Conservation (phyloP, 2,888 invertebrate species). For the Flexamia atlantica region DNA sequence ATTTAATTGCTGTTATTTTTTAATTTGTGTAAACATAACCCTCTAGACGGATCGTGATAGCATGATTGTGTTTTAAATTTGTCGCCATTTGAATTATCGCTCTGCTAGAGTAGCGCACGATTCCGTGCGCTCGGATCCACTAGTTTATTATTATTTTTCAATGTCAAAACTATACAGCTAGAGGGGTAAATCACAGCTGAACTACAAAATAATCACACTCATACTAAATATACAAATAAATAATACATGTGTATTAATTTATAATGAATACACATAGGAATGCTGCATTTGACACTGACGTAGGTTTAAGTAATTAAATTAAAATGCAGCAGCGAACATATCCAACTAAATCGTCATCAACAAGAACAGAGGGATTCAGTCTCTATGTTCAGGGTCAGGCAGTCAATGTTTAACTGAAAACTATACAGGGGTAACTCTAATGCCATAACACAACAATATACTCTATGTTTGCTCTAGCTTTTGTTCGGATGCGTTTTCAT, state of each 20-base stretch:
- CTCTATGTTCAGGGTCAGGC: constrained; percentile 56
- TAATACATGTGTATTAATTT: constrained; percentile 24
- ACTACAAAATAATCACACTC: constrained; percentile 65
- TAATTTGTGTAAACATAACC: no score
- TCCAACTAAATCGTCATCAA: constrained; percentile 9
- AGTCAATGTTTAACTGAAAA: constrained; percentile 58
- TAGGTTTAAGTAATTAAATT: constrained; percentile 16
- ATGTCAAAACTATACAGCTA: constrained; percentile 68
- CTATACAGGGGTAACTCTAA: constrained; percentile 58
- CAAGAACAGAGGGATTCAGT: constrained; percentile 47
- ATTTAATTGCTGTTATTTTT: no score
- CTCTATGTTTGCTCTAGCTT: constrained; percentile 58
- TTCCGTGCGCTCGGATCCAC: no score
- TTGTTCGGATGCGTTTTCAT: constrained; percentile 32
- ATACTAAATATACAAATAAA: constrained; percentile 62
- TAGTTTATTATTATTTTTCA: constrained; percentile 66
- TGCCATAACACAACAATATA: constrained; percentile 57
- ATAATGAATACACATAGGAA: constrained; percentile 46
- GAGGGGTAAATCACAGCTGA: constrained; percentile 68
- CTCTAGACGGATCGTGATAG: no score
- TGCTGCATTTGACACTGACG: constrained; percentile 46
- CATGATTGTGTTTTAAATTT: no score
- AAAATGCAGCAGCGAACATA: constrained; percentile 52
- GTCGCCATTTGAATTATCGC: no score
- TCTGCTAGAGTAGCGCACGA: no score